A percentile compares a stretch with the other conserved stretches of the same genome.
These are phyloP conservation scores for Ophioderma brevispina DNA, from an alignment of 35 echinoderm and acorn worm species.

Conservation along the genomic window DNA sequence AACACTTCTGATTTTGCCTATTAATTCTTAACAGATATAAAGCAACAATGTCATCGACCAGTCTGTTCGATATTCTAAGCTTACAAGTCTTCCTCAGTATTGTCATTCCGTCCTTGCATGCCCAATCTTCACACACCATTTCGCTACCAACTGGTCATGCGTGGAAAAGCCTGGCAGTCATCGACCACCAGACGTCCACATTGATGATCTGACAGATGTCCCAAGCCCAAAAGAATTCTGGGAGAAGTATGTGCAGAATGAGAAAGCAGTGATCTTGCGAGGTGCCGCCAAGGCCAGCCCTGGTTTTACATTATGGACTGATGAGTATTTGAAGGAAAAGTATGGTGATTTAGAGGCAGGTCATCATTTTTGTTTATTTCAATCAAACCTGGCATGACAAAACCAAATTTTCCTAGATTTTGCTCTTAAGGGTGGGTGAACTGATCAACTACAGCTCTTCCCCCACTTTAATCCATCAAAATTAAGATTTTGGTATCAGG, in stretches of 20 bases:
- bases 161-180: constrained; percentile 64
- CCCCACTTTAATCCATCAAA: too few species aligned
- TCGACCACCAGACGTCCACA: constrained; percentile 65
- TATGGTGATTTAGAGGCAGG: constrained; percentile 56
- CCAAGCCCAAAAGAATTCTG: constrained; percentile 44
- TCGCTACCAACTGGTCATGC: constrained; percentile 60
- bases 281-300: constrained; percentile 30
- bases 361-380: not conserved
- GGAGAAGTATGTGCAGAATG: constrained; percentile 30
- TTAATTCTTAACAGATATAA: too few species aligned
- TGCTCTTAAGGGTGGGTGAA: too few species aligned
- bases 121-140: not conserved
- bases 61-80: too few species aligned
- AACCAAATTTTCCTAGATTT: too few species aligned
- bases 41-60: too few species aligned
- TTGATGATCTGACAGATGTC: constrained; percentile 48
- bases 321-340: constrained; percentile 53
- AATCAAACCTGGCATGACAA: too few species aligned
- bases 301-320: constrained; percentile 54
- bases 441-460: too few species aligned
- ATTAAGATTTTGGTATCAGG: too few species aligned
- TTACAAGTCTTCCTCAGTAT: too few species aligned
- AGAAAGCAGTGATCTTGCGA: constrained; percentile 34
- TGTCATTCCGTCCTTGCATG: too few species aligned
- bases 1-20: too few species aligned